Conservation (phyloP, 2,797 vertebrate species). For the Loriculus beryllinus region DNA sequence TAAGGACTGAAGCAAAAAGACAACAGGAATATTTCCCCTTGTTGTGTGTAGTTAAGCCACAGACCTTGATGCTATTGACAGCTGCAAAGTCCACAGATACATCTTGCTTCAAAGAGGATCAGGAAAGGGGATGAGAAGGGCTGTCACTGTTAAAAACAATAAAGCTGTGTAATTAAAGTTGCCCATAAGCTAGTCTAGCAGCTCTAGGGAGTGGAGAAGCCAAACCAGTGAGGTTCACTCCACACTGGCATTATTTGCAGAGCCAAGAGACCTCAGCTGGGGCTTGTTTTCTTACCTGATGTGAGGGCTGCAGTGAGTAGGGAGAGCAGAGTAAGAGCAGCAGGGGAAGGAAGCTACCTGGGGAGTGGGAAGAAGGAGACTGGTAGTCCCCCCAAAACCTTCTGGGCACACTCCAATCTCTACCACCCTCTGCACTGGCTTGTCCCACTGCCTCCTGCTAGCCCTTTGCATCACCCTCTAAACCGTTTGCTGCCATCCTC, state of each 20-base stretch:
- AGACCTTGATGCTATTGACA: not conserved
- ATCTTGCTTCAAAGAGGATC: not conserved
- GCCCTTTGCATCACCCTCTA: not conserved
- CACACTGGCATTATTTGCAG: not conserved
- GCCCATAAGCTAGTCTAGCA: not conserved
- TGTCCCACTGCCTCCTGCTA: not conserved
- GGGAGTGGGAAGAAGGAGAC: rapidly evolving
- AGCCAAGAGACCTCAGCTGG: not conserved
- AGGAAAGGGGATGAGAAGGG: not conserved
- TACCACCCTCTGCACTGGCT: not conserved
- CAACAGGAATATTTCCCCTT: not conserved
- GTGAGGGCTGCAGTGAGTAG: rapidly evolving
- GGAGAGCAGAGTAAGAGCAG: not conserved
- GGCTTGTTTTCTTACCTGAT: rapidly evolving
- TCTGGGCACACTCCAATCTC: not conserved
- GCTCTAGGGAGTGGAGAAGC: not conserved
- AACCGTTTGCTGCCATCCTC: not conserved
- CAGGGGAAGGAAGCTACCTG: not conserved
- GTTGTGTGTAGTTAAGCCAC: not conserved
- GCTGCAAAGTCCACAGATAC: not conserved
- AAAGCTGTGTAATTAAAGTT: not conserved
- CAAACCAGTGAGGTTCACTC: not conserved
- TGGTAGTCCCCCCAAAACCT: rapidly evolving
- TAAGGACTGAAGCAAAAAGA: not conserved
- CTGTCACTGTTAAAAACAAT: not conserved